Evolutionary conservation across 2,113 vertebrate genomes (phyloP).

Genomic region (Oreocharis arfaki): DNA sequence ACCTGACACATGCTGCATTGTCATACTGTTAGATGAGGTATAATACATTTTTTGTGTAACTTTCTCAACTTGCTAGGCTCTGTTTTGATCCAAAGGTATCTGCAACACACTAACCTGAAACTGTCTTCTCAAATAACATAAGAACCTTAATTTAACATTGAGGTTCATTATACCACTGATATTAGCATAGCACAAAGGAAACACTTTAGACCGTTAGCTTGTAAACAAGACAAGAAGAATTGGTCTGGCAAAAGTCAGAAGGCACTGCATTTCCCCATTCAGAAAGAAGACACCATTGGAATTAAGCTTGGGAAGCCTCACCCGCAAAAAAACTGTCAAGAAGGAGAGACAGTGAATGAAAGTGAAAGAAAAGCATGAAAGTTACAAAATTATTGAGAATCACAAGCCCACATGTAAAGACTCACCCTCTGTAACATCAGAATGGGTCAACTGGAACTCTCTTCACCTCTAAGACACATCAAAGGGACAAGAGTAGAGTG

Average conservation of each 20-base stretch:
- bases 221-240: neutral
- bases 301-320: neutral
- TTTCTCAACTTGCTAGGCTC: neutral
- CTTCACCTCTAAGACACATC: neutral
- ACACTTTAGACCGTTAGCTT: neutral
- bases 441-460: neutral
- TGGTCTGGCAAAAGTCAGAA: neutral
- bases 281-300: neutral
- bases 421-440: neutral
- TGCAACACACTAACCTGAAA: neutral
- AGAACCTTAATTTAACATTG: neutral
- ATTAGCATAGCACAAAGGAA: neutral
- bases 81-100: neutral
- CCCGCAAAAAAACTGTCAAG: neutral
- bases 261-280: neutral
- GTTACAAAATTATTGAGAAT: neutral
- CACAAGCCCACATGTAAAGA: neutral
- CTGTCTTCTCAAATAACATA: rapidly evolving
- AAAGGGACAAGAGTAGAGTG: neutral
- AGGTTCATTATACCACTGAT: neutral
- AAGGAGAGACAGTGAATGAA: neutral
- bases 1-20: too few relatives aligned
- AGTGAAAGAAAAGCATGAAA: neutral
- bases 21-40: rapidly evolving
- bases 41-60: neutral